These are phyloP conservation scores for Serrognathus titanus DNA, from an alignment of 2,888 invertebrate species.

Conservation along the genomic window DNA sequence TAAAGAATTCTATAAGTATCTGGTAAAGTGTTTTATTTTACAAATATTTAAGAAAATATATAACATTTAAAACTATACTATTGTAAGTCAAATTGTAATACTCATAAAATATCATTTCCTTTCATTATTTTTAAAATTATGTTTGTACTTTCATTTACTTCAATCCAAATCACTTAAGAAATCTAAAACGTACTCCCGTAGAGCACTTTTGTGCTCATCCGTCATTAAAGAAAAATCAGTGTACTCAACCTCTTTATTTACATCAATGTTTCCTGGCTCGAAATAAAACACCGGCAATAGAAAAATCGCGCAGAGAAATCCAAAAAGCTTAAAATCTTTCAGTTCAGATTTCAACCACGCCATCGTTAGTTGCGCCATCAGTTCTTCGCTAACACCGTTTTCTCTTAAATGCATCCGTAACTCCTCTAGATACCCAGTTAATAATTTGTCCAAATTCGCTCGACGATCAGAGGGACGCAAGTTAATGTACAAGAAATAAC, in stretches of 20 bases:
- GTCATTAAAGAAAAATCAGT: neutral
- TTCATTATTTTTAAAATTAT: too few species aligned
- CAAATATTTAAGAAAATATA: too few species aligned
- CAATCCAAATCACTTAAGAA: neutral
- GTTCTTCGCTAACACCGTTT: conserved; percentile 7
- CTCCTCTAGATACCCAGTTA: conserved; percentile 20
- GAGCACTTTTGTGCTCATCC: conserved; percentile 1
- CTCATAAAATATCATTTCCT: too few species aligned
- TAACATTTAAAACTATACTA: too few species aligned
- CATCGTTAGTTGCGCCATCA: conserved; percentile 14
- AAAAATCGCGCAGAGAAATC: conserved; percentile 21
- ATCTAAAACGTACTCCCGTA: neutral
- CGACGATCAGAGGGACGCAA: conserved; percentile 18
- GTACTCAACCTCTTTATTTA: conserved; percentile 1
- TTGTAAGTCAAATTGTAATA: too few species aligned
- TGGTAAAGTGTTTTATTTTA: too few species aligned
- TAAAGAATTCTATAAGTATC: too few species aligned
- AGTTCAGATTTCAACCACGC: conserved; percentile 28
- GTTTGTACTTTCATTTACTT: too few species aligned
- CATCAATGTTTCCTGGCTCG: conserved; percentile 15
- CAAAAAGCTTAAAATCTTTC: conserved; percentile 21
- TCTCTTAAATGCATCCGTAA: conserved; percentile 12
- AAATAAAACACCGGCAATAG: conserved; percentile 23
- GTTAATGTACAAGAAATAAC: conserved; percentile 29
- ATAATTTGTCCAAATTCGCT: conserved; percentile 15